Base-by-base conservation (phyloP, 2,888 invertebrate genomes). In the Aplocera efformata region DNA sequence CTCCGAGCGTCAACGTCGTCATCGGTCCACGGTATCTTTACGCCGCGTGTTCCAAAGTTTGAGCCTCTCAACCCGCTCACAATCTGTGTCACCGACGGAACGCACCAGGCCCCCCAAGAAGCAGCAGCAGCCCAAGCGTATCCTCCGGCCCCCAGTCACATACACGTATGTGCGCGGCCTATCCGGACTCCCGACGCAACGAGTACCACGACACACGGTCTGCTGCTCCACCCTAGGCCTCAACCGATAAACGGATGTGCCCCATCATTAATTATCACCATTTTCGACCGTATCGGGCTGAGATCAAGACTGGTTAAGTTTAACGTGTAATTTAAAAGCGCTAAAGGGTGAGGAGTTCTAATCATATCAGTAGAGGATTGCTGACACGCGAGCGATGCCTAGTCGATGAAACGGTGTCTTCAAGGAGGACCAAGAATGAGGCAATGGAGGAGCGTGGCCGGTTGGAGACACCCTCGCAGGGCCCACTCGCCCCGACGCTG, bases 81-180 rank as follows among this genome's bases (percentile, higher is more conserved):
- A 91, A 34, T 93, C 92, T 28, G 90, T 90, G 71, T 91, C 90
- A 41, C 90, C 90, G 20, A 78, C 75, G 7, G 83, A 86, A 44
- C 73, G 82, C 5, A 67, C 79, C 24, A 72, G 86, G 6, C 78
- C 72, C 42, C 78, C 82, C 7, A 90, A 90, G 64, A 92, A 92
- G 57, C 92, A 91, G 62, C 78, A 84, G 23, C 90, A 91, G 41
- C 94, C 94, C 1, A 94, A 94, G 67, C 90, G 93, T 57, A 95
- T 96, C 48, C 86, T 95, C 6, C 89, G 96, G 24, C 90, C 94
- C 33, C 95, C 95, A 1, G 92, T 94, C 7, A 90, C 92, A 0
- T 95, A 95, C 73, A 94, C 94, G 6, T 96, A 95, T 73, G 92
- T 94, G 1, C 92, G 92, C 51, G 95, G 95, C 29, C 89, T 94